Evolutionary conservation across 2,113 vertebrate genomes (phyloP).

Genomic region (Nematolebias whitei): DNA sequence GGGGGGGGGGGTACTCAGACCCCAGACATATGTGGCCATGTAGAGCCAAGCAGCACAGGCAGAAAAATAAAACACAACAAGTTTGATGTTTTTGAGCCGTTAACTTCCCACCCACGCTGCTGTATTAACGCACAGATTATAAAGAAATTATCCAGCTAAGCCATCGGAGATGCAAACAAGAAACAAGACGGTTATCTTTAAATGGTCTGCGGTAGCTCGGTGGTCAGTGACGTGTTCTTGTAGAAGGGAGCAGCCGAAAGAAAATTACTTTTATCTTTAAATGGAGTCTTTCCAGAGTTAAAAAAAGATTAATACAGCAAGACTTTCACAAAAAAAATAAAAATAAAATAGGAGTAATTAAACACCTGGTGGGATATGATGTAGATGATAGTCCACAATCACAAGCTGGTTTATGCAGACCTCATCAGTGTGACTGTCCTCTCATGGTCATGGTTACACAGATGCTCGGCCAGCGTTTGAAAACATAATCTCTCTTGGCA

Average conservation of each 20-base stretch:
- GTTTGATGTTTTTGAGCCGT: slow-evolving; percentile 43
- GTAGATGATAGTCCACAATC: slow-evolving; percentile 30
- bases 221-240: too few relatives aligned
- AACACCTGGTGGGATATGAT: slow-evolving; percentile 38
- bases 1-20: slow-evolving; percentile 42
- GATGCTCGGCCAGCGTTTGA: slow-evolving; percentile 39
- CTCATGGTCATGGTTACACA: slow-evolving; percentile 43
- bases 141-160: slow-evolving; percentile 22
- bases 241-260: too few relatives aligned
- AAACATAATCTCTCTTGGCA: slow-evolving; percentile 64
- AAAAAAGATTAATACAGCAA: slow-evolving; percentile 31
- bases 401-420: slow-evolving; percentile 48
- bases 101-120: slow-evolving; percentile 18
- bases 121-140: slow-evolving; percentile 1
- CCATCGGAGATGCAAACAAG: slow-evolving; percentile 18
- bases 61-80: slow-evolving; percentile 28
- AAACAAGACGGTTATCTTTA: too few relatives aligned
- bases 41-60: slow-evolving; percentile 29
- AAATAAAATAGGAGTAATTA: slow-evolving; percentile 30
- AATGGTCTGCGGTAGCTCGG: too few relatives aligned
- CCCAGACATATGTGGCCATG: slow-evolving; percentile 66
- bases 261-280: slow-evolving; percentile 41
- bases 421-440: slow-evolving; percentile 45
- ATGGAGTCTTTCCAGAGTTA: slow-evolving; percentile 27
- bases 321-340: slow-evolving; percentile 31